Percentiles rank a stretch among this genome's conserved stretches.
These are phyloP conservation scores for Nomada fucata DNA, from an alignment of 2,888 invertebrate species.

Conservation along the genomic window DNA sequence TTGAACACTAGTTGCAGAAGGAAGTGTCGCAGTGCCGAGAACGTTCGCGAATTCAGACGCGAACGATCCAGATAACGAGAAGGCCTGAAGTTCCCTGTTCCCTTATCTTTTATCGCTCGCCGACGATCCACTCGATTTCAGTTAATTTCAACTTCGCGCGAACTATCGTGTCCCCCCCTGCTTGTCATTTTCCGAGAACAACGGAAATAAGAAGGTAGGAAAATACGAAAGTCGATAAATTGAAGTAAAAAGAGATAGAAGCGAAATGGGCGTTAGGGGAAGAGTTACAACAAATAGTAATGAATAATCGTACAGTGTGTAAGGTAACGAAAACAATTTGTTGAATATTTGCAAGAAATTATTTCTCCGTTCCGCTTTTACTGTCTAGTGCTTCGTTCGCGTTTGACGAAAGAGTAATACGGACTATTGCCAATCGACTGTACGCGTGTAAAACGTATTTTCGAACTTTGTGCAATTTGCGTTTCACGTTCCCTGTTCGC, in stretches of 20 bases:
- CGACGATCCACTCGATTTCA: slow-evolving; percentile 46
- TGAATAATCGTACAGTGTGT: neutral
- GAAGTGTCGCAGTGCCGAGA: slow-evolving; percentile 36
- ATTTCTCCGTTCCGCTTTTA: too few relatives aligned
- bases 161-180: slow-evolving; percentile 13
- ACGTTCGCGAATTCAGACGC: slow-evolving; percentile 40
- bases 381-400: too few relatives aligned
- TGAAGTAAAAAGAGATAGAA: neutral
- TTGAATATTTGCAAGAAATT: neutral
- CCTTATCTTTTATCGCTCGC: slow-evolving; percentile 47
- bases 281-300: neutral
- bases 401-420: too few relatives aligned
- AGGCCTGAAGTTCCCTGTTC: slow-evolving; percentile 32
- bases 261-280: neutral
- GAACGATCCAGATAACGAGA: slow-evolving; percentile 49
- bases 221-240: neutral
- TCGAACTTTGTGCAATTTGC: too few relatives aligned
- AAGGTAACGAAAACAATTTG: neutral
- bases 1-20: slow-evolving; percentile 29
- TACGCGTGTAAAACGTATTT: too few relatives aligned
- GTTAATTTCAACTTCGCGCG: slow-evolving; percentile 46
- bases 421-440: too few relatives aligned
- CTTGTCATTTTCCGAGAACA: slow-evolving; percentile 10
- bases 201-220: neutral
- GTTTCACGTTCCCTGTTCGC: too few relatives aligned